Conservation (phyloP, 1,140 invertebrate genomes). For the Cotesia typhae region DNA sequence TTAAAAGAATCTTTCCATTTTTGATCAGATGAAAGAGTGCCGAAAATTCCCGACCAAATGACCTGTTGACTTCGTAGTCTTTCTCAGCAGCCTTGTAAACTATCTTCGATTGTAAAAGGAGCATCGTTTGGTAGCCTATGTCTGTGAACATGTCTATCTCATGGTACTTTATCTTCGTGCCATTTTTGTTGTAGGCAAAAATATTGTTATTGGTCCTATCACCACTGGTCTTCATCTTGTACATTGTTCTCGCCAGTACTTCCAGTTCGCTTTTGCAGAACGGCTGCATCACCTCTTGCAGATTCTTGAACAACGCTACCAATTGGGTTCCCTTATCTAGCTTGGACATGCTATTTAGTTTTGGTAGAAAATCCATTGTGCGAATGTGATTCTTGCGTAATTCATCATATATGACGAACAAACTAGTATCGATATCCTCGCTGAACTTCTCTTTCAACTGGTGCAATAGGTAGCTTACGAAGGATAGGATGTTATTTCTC, state of each 20-base stretch:
- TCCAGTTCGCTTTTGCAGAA: slow-evolving; percentile 33
- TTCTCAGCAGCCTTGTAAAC: slow-evolving; percentile 8
- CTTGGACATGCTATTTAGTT: slow-evolving; percentile 34
- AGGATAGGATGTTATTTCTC: slow-evolving; percentile 48
- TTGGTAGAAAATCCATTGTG: slow-evolving; percentile 44
- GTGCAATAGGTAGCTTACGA: slow-evolving; percentile 49
- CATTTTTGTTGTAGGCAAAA: background rate
- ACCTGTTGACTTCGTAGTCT: background rate
- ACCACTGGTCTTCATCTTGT: background rate
- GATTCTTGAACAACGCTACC: slow-evolving; percentile 27
- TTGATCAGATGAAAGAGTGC: slow-evolving; percentile 30
- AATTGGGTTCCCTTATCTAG: slow-evolving; percentile 17
- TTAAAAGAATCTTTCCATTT: slow-evolving; percentile 30
- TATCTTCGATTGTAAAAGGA: background rate
- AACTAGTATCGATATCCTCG: slow-evolving; percentile 41
- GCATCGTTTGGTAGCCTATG: slow-evolving; percentile 30
- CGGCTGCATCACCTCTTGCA: slow-evolving; percentile 19
- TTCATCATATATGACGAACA: slow-evolving; percentile 47
- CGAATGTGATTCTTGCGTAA: slow-evolving; percentile 47
- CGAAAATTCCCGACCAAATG: slow-evolving; percentile 36
- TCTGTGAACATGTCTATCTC: slow-evolving; percentile 35
- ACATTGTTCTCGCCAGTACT: slow-evolving; percentile 23
- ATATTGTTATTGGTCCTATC: too few species aligned
- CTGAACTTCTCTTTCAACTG: slow-evolving; percentile 44
- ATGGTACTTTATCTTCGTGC: background rate